Base-by-base conservation (phyloP, 2,888 invertebrate genomes). In the Macrosoma leucophasiata region DNA sequence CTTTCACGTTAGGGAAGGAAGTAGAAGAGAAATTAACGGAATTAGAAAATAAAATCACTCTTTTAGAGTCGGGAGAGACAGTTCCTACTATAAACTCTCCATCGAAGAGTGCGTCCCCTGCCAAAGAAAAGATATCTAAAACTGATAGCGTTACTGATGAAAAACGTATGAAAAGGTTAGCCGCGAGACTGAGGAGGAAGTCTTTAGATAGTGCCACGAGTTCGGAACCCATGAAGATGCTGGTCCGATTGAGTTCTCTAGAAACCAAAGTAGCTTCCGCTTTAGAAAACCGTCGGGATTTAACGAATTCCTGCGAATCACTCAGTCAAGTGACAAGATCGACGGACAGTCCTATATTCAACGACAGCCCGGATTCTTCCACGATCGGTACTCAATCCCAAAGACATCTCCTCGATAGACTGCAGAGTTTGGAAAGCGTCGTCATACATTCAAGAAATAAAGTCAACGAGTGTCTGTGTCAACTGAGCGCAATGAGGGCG, bases 1-100 rank as follows among this genome's bases (percentile, higher is more conserved):
- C 92, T 15, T 87, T 93, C 49, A 90, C 91, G 5, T 87, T 94
- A 25, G 90, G 92, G 8, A 93, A 93, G 65, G 94, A 94, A 66
- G 88, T 95, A 10, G 95, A 95, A 67, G 91, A 92, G 43, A 95
- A 95, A 65, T 84, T 95, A 25, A 87, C 87, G n/a, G 92, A 93
- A 62, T 69, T 94, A 38, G 94, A 94, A 73, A 89, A 87, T 29
- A 93, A 93, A 75, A 90, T 94, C 27, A 85, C 88, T 33, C 85
- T 89, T 43, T 66, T 93, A 31, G 92, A 92, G 58, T 61, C 74
- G 8, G 75, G 77, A 13, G 73, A 84, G 31, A 52, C 76, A 2
- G 72, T 79, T 13, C 79, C 85, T 8, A 72, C 62, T 7, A 77
- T 78, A 30, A 77, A 78, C 41, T 70, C 74, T 29, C 85, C 82